Base-by-base conservation (phyloP, 2,888 invertebrate genomes). In the Patella caerulea region DNA sequence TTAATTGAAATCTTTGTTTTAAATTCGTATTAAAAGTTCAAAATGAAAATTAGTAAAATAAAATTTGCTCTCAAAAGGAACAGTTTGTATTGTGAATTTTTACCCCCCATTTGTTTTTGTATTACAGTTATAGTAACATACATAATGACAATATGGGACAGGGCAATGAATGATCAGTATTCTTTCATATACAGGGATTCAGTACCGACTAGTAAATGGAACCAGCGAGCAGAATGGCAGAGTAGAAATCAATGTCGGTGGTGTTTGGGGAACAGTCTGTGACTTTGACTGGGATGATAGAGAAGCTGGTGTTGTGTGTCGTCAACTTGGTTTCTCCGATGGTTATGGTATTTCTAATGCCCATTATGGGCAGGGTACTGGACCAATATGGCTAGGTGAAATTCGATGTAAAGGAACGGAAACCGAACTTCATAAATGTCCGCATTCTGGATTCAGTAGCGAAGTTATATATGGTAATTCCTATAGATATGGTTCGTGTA, bases 181-280 rank as follows among this genome's bases (percentile, higher is more conserved):
- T 4, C 7, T 45, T 45, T 56, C 45, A 71, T 29, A 56, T 81
- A n/a, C 81, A 89, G 88, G 84, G 56, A 81, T 89, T 0, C 72
- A 83, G 12, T 89, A 88, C 81, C 81, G 88, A 59, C 74, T 89
- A 55, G 85, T 78, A 5, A 80, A 76, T n/a, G 81, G 75, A 2
- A 79, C 76, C n/a, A 79, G 77, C 24, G 24, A 72, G 2, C 73
- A 81, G 14, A 79, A 81, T 54, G 90, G 90, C 2, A 84, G 88
- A 11, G 91, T 96, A 9, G 95, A 95, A 92, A 93, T 96, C 4
- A 94, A 94, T 91, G 93, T 95, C 94, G 91, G 92, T 80, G 95
- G 94, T 1, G 93, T 93, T 78, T 95, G 95, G 94, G 95, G 96
- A 0, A 94, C 94, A 79, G 93, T 96, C 7, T 96, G 96, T 89